These are phyloP conservation scores for Ommatoiulus sabulosus DNA, from an alignment of 2,888 invertebrate species.

Conservation along the genomic window DNA sequence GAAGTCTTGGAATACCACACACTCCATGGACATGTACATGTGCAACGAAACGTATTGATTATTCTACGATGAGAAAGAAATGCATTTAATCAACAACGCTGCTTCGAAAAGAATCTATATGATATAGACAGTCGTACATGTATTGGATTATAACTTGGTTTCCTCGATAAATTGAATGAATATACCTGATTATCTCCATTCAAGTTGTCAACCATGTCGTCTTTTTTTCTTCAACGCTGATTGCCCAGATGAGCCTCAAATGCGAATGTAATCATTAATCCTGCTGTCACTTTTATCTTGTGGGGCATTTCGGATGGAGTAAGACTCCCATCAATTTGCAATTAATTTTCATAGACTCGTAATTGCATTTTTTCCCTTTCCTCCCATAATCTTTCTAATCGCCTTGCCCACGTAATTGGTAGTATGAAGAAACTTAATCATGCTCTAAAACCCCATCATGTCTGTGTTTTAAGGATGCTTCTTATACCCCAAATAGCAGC, in stretches of 20 bases:
- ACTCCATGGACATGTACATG: too few species aligned
- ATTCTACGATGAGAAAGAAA: too few species aligned
- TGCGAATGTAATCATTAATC: background rate
- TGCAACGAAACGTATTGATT: too few species aligned
- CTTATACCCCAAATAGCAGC: background rate
- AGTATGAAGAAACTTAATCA: background rate
- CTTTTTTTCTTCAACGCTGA: background rate
- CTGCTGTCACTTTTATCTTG: background rate
- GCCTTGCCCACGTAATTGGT: background rate
- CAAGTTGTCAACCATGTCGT: background rate
- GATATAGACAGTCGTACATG: too few species aligned
- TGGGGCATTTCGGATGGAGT: background rate
- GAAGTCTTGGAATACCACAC: too few species aligned
- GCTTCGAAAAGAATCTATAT: too few species aligned
- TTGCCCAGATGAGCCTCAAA: constrained; percentile 10
- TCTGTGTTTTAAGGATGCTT: background rate
- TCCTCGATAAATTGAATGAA: background rate
- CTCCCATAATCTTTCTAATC: background rate
- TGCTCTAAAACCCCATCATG: background rate
- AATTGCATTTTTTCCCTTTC: background rate
- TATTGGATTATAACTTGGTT: too few species aligned
- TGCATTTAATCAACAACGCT: too few species aligned
- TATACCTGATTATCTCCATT: background rate
- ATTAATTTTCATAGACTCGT: constrained; percentile 9
- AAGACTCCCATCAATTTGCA: background rate